Evolutionary conservation across 2,113 vertebrate genomes (phyloP).

Genomic region (Rattus rattus): DNA sequence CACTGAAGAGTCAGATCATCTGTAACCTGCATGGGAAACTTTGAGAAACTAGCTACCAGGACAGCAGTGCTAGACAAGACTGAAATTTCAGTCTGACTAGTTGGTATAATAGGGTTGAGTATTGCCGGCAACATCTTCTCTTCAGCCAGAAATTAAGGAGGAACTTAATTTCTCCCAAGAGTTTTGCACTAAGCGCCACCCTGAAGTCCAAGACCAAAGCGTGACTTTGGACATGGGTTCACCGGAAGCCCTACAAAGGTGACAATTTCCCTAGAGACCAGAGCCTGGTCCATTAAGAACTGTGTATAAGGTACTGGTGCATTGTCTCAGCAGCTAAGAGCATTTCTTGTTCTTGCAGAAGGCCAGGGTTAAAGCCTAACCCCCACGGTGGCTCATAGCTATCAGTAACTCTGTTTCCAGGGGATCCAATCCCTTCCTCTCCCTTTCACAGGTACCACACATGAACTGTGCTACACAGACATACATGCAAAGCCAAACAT

Average conservation of each 20-base stretch:
- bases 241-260: neutral
- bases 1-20: neutral
- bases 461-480: neutral
- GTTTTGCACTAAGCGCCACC: accelerated
- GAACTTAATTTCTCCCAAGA: neutral
- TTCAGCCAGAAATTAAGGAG: neutral
- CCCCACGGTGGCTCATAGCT: neutral
- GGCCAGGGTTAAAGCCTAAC: neutral
- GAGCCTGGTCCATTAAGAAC: neutral
- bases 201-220: neutral
- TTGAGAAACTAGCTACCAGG: neutral
- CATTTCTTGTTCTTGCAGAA: neutral
- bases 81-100: neutral
- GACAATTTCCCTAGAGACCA: neutral
- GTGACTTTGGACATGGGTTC: neutral
- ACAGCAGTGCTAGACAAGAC: neutral
- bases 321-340: neutral
- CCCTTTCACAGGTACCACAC: neutral
- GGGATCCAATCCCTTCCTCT: too few relatives aligned
- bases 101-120: neutral
- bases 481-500: neutral
- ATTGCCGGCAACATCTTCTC: neutral
- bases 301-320: neutral
- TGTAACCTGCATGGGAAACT: neutral
- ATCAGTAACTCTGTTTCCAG: neutral